These are phyloP conservation scores for Psittacula cyanocephala DNA, from an alignment of 2,113 vertebrate genomes.

Conservation along the genomic window DNA sequence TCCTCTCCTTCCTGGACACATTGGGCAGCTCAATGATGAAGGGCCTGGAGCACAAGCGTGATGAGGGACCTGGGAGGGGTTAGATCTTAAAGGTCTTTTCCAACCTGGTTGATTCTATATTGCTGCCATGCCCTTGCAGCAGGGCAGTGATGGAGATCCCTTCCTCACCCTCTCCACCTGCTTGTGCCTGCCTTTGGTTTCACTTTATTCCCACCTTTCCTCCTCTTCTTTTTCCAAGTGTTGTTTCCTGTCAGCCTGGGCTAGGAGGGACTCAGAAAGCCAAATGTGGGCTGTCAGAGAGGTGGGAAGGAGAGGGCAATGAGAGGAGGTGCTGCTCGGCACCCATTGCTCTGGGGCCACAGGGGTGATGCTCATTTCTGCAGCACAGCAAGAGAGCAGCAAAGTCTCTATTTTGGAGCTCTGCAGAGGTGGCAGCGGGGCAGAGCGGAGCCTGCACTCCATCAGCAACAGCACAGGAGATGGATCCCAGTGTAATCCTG, in stretches of 20 bases:
- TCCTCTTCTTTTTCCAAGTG: background rate
- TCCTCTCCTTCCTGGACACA: background rate
- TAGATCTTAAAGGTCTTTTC: background rate
- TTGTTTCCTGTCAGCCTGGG: background rate
- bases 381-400: background rate
- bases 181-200: background rate
- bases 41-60: background rate
- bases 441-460: rapidly evolving
- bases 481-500: background rate
- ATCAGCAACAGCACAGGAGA: background rate
- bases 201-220: rapidly evolving
- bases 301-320: constrained; percentile 12
- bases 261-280: background rate
- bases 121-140: background rate
- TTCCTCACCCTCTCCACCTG: background rate
- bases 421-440: background rate
- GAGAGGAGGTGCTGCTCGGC: background rate
- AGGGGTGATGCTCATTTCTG: background rate
- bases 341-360: rapidly evolving
- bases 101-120: background rate
- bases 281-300: constrained; percentile 25
- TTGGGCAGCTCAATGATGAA: background rate
- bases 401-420: background rate
- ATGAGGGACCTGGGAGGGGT: background rate
- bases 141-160: background rate